Conservation (phyloP, 92 coral and sea anemone genomes). For the Paramuricea clavata region DNA sequence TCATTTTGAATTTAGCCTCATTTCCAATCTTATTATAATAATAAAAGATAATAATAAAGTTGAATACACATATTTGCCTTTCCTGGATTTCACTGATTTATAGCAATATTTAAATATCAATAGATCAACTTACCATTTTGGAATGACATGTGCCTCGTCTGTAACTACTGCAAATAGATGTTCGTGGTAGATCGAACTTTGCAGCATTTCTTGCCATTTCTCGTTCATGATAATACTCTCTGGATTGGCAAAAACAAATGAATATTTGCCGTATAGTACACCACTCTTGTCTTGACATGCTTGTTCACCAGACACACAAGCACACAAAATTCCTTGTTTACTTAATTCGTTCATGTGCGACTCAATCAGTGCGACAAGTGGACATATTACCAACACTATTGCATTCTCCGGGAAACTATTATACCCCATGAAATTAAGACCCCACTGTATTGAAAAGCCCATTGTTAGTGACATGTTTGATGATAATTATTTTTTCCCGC, state of each 20-base stretch:
- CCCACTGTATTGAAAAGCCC: too few relatives aligned
- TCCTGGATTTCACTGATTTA: too few relatives aligned
- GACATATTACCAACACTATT: constrained; percentile 47
- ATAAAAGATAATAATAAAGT: too few relatives aligned
- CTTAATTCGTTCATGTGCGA: constrained; percentile 62
- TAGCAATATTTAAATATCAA: too few relatives aligned
- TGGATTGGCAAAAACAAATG: constrained; percentile 67
- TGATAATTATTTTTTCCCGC: too few relatives aligned
- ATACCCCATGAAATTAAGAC: not conserved
- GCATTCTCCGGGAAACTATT: constrained; percentile 5
- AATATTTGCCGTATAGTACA: constrained; percentile 55
- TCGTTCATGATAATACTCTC: constrained; percentile 68
- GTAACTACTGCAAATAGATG: constrained; percentile 61
- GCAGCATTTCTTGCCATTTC: constrained; percentile 68
- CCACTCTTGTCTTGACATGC: constrained; percentile 44
- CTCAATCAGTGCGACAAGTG: constrained; percentile 59
- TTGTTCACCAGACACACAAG: constrained; percentile 21
- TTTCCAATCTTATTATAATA: too few relatives aligned
- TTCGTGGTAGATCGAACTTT: too few relatives aligned
- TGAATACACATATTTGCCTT: too few relatives aligned
- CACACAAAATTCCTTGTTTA: constrained; percentile 49
- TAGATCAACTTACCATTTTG: constrained; percentile 65
- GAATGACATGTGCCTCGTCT: too few relatives aligned
- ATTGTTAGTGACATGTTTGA: too few relatives aligned
- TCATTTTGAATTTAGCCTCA: too few relatives aligned